Conservation (phyloP, 2,113 vertebrate species). For the Aspiorhynchus laticeps region DNA sequence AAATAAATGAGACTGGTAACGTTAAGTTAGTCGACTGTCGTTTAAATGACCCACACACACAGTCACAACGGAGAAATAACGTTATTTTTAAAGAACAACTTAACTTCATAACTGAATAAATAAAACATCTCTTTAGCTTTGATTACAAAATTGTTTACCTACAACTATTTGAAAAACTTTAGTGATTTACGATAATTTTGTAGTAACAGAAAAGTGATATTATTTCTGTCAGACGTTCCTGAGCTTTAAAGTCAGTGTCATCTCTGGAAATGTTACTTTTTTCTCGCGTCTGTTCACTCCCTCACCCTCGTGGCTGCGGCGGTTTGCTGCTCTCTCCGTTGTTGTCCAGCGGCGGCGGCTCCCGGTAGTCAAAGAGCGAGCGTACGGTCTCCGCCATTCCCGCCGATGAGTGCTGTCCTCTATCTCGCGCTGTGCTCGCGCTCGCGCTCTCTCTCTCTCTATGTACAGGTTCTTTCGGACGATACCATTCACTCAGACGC, state of each 20-base stretch:
- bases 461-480: constrained; percentile 73
- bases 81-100: not conserved
- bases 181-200: not conserved
- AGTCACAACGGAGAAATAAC: not conserved
- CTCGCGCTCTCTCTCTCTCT: constrained; percentile 62
- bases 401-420: constrained; percentile 59
- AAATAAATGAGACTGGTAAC: not conserved
- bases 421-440: constrained; percentile 59
- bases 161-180: not conserved
- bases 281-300: constrained; percentile 36
- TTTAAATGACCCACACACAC: constrained; percentile 42
- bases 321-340: constrained; percentile 73
- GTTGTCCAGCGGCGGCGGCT: constrained; percentile 71
- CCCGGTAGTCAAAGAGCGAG: constrained; percentile 76
- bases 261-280: not conserved
- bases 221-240: constrained; percentile 5
- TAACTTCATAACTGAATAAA: not conserved
- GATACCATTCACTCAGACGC: constrained; percentile 58
- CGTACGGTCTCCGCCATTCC: constrained; percentile 79
- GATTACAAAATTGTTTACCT: not conserved
- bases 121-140: not conserved
- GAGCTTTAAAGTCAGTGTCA: constrained; percentile 10
- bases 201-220: constrained; percentile 8
- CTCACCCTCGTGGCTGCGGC: constrained; percentile 74
- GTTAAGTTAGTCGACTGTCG: not conserved